A percentile compares a stretch with the other conserved stretches of the same genome.
These are phyloP conservation scores for Acronicta psi DNA, from an alignment of 2,888 invertebrate genomes.

Conservation along the genomic window DNA sequence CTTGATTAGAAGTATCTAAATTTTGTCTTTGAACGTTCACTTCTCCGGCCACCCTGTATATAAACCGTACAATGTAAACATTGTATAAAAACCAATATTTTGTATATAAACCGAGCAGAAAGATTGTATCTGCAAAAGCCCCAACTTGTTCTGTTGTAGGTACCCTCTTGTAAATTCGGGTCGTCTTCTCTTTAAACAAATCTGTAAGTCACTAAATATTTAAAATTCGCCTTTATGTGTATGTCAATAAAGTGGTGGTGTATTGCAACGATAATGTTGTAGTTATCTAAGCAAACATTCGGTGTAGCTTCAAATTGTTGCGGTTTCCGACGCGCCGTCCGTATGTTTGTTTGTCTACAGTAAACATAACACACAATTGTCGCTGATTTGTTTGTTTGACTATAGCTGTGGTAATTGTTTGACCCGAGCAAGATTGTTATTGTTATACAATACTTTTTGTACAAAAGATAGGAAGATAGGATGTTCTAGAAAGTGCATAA, in stretches of 20 bases:
- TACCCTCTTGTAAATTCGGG: conserved; percentile 72
- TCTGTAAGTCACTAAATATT: conserved; percentile 1
- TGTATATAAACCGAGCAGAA: conserved; percentile 61
- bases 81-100: conserved; percentile 50
- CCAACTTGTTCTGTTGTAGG: conserved; percentile 60
- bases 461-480: not conserved
- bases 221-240: conserved; percentile 41
- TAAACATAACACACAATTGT: conserved; percentile 72
- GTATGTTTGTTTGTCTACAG: conserved; percentile 68
- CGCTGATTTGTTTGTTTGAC: conserved; percentile 74
- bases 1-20: too few relatives aligned
- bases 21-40: too few relatives aligned
- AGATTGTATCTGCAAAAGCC: conserved; percentile 68
- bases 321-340: conserved; percentile 68
- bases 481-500: too few relatives aligned
- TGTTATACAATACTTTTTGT: conserved; percentile 20
- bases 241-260: conserved; percentile 6
- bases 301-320: conserved; percentile 76
- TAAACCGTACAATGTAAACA: not conserved
- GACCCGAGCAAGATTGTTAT: conserved; percentile 42
- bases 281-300: conserved; percentile 78
- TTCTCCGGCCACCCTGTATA: too few relatives aligned
- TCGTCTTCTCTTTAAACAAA: conserved; percentile 60
- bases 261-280: conserved; percentile 53
- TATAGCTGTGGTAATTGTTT: conserved; percentile 59